Percentiles rank a stretch among this genome's conserved stretches.
These are phyloP conservation scores for Idaea biselata DNA, from an alignment of 2,888 invertebrate genomes.

Conservation along the genomic window DNA sequence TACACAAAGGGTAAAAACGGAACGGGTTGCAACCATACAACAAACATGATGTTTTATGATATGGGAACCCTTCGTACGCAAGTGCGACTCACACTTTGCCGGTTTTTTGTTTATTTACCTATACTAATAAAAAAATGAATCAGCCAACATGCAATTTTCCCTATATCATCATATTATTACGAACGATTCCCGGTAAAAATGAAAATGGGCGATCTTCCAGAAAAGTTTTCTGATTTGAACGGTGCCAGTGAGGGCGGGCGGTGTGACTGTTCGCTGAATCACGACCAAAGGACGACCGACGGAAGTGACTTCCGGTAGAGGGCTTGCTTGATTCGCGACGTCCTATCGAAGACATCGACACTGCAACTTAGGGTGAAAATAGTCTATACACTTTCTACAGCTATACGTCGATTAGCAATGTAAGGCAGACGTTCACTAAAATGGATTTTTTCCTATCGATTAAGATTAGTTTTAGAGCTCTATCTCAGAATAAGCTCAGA, in stretches of 20 bases:
- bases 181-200: constrained; percentile 17
- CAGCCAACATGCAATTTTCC: neutral
- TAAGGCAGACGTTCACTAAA: constrained; percentile 21
- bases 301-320: constrained; percentile 54
- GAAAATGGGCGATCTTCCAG: constrained; percentile 19
- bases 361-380: neutral
- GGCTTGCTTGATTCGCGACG: constrained; percentile 36
- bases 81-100: no score
- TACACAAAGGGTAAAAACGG: no score
- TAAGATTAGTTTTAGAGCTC: no score
- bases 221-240: constrained; percentile 22
- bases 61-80: no score
- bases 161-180: neutral
- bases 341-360: constrained; percentile 12
- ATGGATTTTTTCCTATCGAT: no score
- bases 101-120: no score
- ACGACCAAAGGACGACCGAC: constrained; percentile 27
- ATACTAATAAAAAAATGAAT: neutral
- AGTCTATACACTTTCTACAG: neutral
- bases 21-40: no score
- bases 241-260: constrained; percentile 11
- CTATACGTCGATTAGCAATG: neutral
- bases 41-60: no score
- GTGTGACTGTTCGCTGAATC: constrained; percentile 26
- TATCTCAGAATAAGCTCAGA: no score